Base-by-base conservation (phyloP, 2,113 vertebrate genomes). In the Lota lota region DNA sequence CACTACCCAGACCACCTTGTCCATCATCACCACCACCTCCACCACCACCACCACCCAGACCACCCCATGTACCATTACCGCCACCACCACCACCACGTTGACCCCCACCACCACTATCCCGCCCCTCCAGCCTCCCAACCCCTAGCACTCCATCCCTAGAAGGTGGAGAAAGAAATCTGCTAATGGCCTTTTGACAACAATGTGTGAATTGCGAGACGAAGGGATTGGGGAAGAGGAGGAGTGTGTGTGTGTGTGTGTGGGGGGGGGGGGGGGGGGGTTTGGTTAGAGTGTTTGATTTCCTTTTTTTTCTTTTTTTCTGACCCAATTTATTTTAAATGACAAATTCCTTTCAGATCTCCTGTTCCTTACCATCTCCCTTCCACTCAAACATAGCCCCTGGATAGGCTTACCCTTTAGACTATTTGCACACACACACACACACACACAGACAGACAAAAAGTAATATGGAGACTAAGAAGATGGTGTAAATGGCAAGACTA, bases 371-470 rank as follows among this genome's bases (percentile, higher is more conserved):
- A 70, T 76, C 69, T 67, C 69, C 73, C 75, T 69, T 74, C 70
- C 72, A 75, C 79, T 79, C 80, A 81, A 79, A 83, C 85, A 85
- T 78, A 83, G 88, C 87, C 88, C 59, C 81, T 85, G 86, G 86
- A 89, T 72, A 86, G 83, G 81, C 82, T 87, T 85, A 85, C 76
- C 89, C 84, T 92, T 91, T 88, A 79, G 60, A 83, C 81, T 67
- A 40, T 1, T 3, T 5, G 36, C 36, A 40, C 36, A 40, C 36
- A 40, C 36, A 40, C 36, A 40, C 36, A 40, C 36, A 40, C 75
- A 86, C 83, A 77, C 83, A 73, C 61, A 69, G 63, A 16, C 22
- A 24, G 1, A 58, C 10, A 74, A 66, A 76, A 80, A 74, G 47
- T 56, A 64, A 62, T 78, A 61, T 74, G 72, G 56, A 73, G 73